Evolutionary conservation across 2,888 invertebrate species (phyloP).

Genomic region (Agrotis puta): DNA sequence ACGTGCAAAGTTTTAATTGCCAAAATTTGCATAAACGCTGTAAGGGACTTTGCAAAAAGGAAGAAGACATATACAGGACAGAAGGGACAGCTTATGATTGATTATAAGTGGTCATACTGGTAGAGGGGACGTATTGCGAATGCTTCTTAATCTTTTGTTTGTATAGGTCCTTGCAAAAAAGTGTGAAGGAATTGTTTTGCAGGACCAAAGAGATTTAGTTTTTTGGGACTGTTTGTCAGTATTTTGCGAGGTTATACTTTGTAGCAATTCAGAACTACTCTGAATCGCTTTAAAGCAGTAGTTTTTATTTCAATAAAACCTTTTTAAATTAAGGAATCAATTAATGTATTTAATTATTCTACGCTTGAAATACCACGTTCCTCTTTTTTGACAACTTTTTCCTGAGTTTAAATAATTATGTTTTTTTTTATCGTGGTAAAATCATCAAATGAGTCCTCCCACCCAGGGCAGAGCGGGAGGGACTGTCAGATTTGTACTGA

Average conservation of each 20-base stretch:
- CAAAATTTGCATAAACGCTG: constrained; percentile 85
- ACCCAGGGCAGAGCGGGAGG: no score
- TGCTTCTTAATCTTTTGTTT: constrained; percentile 55
- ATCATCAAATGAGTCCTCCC: no score
- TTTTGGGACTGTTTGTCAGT: neutral
- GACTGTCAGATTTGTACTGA: no score
- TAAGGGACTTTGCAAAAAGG: constrained; percentile 71
- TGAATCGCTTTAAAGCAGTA: neutral
- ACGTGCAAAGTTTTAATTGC: constrained; percentile 84
- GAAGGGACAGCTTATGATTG: constrained; percentile 73
- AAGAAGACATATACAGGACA: constrained; percentile 61
- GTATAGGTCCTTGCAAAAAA: constrained; percentile 41
- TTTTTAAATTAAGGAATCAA: no score
- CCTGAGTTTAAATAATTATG: no score
- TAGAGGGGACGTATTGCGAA: constrained; percentile 48
- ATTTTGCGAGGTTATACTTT: neutral
- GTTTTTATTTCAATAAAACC: no score
- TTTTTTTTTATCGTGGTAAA: no score
- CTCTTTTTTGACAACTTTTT: no score
- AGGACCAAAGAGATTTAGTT: neutral
- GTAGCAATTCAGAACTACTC: neutral
- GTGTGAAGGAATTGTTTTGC: constrained; percentile 52
- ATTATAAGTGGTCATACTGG: constrained; percentile 76
- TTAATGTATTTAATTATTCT: no score
- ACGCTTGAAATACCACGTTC: no score